Evolutionary conservation across 2,797 vertebrate genomes (phyloP).

Genomic region (Brotula barbata): DNA sequence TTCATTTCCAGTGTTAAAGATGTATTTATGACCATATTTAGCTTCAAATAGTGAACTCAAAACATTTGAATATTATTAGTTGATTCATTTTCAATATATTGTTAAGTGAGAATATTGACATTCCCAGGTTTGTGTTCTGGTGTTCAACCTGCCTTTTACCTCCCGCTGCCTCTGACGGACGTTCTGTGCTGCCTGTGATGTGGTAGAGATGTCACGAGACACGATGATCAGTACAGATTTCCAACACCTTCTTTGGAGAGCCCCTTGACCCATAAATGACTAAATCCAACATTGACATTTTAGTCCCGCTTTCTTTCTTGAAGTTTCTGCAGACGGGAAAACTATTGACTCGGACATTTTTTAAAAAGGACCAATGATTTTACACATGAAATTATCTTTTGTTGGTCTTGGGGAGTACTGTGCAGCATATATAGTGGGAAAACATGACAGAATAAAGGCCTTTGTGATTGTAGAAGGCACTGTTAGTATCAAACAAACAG

Average conservation of each 20-base stretch:
- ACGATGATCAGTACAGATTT: slow-evolving; percentile 41
- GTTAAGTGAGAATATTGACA: slow-evolving; percentile 43
- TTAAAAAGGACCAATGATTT: neutral
- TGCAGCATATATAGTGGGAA: too few relatives aligned
- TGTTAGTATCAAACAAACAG: too few relatives aligned
- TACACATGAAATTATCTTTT: neutral
- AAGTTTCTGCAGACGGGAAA: slow-evolving; percentile 12
- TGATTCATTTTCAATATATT: slow-evolving; percentile 41
- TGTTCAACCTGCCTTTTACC: slow-evolving; percentile 74
- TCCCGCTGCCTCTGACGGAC: slow-evolving; percentile 64
- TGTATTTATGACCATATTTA: slow-evolving; percentile 27
- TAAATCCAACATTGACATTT: neutral
- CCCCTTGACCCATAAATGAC: slow-evolving; percentile 8
- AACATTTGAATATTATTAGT: slow-evolving; percentile 33
- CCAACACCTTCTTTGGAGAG: slow-evolving; percentile 47
- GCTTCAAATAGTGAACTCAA: slow-evolving; percentile 34
- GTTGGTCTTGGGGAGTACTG: too few relatives aligned
- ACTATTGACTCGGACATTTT: neutral
- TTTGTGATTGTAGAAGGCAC: too few relatives aligned
- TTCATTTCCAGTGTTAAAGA: slow-evolving; percentile 24
- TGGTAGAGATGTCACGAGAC: slow-evolving; percentile 36
- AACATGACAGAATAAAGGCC: too few relatives aligned
- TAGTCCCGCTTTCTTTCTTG: slow-evolving; percentile 18
- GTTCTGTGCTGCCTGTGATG: slow-evolving; percentile 58
- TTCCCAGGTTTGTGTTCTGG: slow-evolving; percentile 71